These are phyloP conservation scores for Rhizomys pruinosus DNA, from an alignment of 2,113 vertebrate species.

Conservation along the genomic window DNA sequence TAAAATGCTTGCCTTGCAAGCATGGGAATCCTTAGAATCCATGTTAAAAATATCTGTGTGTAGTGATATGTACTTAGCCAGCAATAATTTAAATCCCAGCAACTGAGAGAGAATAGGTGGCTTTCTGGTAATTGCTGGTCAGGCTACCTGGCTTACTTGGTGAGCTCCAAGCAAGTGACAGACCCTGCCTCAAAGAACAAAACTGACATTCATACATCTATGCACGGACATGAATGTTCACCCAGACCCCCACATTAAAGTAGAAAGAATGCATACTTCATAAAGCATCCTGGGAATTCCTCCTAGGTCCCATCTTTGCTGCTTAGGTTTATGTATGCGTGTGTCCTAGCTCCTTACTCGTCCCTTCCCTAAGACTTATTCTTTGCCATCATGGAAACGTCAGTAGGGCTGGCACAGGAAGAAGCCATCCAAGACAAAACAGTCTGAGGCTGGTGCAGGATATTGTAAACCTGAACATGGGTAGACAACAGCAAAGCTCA, in stretches of 20 bases:
- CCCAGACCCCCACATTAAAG: not conserved
- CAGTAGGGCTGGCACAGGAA: not conserved
- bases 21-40: not conserved
- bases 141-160: not conserved
- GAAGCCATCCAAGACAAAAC: not conserved
- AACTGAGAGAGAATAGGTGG: not conserved
- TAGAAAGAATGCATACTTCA: not conserved
- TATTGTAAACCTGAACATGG: fast-evolving
- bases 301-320: not conserved
- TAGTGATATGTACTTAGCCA: not conserved
- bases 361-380: not conserved
- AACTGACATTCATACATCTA: not conserved
- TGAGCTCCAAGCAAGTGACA: not conserved
- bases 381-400: not conserved
- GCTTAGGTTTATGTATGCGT: not conserved
- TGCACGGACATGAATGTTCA: not conserved
- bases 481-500: fast-evolving
- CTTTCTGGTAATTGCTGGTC: not conserved
- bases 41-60: not conserved
- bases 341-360: not conserved
- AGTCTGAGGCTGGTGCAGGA: not conserved
- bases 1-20: not conserved
- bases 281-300: not conserved
- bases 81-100: not conserved
- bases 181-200: not conserved